Conservation (phyloP, 2,113 vertebrate species). For the Ceyx margarethae region DNA sequence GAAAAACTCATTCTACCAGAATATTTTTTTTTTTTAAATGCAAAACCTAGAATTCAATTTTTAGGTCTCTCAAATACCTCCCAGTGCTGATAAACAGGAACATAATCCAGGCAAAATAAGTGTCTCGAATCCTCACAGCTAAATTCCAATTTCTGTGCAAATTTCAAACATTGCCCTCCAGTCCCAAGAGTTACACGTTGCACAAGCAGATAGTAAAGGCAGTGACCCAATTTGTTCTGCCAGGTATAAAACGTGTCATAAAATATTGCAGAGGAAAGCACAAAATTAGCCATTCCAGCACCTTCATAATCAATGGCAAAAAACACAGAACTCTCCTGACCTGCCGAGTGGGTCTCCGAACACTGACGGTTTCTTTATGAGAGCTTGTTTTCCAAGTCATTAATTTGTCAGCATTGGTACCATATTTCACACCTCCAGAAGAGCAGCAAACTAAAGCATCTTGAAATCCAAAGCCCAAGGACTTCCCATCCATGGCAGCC, state of each 20-base stretch:
- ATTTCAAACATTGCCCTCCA: constrained; percentile 2
- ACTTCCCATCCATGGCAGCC: neutral
- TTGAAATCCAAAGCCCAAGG: neutral
- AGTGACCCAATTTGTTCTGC: neutral
- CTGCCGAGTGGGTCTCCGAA: neutral
- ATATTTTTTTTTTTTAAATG: constrained; percentile 1
- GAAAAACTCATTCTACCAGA: constrained; percentile 45
- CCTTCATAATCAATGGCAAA: neutral
- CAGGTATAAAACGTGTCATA: neutral
- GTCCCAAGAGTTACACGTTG: neutral
- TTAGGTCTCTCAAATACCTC: constrained; percentile 39
- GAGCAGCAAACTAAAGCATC: neutral
- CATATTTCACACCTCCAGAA: neutral
- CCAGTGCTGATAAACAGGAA: constrained; percentile 43
- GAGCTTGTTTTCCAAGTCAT: constrained; percentile 23
- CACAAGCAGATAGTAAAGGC: constrained; percentile 41
- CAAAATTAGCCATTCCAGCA: constrained; percentile 18
- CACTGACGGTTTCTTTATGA: constrained; percentile 1
- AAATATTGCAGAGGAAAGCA: constrained; percentile 1
- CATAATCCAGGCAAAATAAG: constrained; percentile 60
- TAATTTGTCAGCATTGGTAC: neutral
- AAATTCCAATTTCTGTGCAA: constrained; percentile 70
- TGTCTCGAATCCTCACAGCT: constrained; percentile 39
- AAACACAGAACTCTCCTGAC: neutral
- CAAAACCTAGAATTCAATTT: constrained; percentile 63